A percentile compares a stretch with the other conserved stretches of the same genome.
Conservation (phyloP, 2,888 invertebrate genomes). For the Muscina levida region DNA sequence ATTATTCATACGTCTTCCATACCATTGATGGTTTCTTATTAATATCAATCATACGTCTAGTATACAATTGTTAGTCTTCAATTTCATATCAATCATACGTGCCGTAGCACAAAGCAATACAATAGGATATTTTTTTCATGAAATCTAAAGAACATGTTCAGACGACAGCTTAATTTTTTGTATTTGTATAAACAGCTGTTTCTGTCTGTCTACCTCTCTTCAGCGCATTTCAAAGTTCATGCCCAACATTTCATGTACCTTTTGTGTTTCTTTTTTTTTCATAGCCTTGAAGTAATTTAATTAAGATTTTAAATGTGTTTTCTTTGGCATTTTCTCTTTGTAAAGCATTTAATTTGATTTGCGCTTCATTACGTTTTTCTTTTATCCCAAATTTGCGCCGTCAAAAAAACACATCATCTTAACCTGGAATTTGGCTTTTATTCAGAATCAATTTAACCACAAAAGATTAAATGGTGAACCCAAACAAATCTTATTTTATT, state of each 20-base stretch:
- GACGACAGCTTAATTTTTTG: too few species aligned
- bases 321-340: neutral
- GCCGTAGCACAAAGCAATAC: too few species aligned
- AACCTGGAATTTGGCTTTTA: constrained; percentile 28
- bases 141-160: too few species aligned
- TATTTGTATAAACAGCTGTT: too few species aligned
- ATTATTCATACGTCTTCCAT: too few species aligned
- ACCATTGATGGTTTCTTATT: neutral
- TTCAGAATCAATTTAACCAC: constrained; percentile 37
- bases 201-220: too few species aligned
- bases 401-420: constrained; percentile 4
- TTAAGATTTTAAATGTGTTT: constrained; percentile 12
- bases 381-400: neutral
- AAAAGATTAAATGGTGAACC: constrained; percentile 42
- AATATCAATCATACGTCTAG: neutral
- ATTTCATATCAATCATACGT: too few species aligned
- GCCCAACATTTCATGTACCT: too few species aligned
- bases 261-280: neutral
- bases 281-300: constrained; percentile 9
- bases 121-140: too few species aligned
- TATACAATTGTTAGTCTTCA: too few species aligned
- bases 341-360: constrained; percentile 36
- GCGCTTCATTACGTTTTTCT: constrained; percentile 27
- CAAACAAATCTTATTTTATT: constrained; percentile 21
- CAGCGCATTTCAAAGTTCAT: too few species aligned